Conservation (phyloP, 2,888 invertebrate genomes). For the Leptopilina drosophilae region DNA sequence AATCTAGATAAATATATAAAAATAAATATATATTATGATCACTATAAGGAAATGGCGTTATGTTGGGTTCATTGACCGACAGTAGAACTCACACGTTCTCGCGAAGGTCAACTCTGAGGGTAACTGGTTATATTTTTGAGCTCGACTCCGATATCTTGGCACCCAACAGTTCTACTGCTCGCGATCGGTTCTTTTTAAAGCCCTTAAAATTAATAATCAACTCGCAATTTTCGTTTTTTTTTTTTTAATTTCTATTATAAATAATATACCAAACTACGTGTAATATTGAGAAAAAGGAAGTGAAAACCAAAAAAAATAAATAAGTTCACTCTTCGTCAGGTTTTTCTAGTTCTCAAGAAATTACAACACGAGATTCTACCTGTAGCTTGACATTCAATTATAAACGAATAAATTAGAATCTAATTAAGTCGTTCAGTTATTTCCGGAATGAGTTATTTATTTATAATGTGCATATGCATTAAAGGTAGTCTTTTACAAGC, state of each 20-base stretch:
- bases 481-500: too few relatives aligned
- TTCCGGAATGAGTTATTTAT: background rate
- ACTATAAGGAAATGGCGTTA: constrained; percentile 14
- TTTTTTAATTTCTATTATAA: too few relatives aligned
- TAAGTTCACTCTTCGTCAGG: background rate
- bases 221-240: background rate
- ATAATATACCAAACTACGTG: too few relatives aligned
- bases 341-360: background rate
- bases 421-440: constrained; percentile 9
- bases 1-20: constrained; percentile 9
- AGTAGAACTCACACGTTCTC: constrained; percentile 23
- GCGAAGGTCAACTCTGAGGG: constrained; percentile 38
- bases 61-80: constrained; percentile 28
- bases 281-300: too few relatives aligned
- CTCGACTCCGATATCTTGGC: constrained; percentile 29
- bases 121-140: constrained; percentile 41
- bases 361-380: background rate
- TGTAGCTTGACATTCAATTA: constrained; percentile 3
- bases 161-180: constrained; percentile 6
- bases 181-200: constrained; percentile 17
- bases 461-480: too few relatives aligned
- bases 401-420: constrained; percentile 22
- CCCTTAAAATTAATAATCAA: constrained; percentile 30
- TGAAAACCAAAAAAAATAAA: background rate
- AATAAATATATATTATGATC: background rate